Percentiles rank a stretch among this genome's conserved stretches.
These are phyloP conservation scores for Characodon lateralis DNA, from an alignment of 2,797 vertebrate genomes.

Conservation along the genomic window DNA sequence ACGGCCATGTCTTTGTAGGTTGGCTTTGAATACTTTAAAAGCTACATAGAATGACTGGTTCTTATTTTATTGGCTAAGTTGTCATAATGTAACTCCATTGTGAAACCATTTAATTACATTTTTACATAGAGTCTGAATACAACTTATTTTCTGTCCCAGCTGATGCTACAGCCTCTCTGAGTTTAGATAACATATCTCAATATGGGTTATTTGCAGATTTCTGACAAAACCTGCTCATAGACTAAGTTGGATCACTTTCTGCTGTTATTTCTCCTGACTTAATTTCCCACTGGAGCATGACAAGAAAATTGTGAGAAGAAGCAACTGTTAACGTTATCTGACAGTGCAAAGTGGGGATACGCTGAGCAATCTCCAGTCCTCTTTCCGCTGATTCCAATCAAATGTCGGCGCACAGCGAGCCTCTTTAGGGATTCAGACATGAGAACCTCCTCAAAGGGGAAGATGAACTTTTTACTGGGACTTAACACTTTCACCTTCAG, in stretches of 20 bases:
- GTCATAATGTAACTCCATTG: slow-evolving; percentile 40
- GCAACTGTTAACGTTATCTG: slow-evolving; percentile 68
- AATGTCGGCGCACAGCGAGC: slow-evolving; percentile 35
- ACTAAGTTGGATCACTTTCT: slow-evolving; percentile 59
- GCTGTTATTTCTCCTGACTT: slow-evolving; percentile 59
- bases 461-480: slow-evolving; percentile 12
- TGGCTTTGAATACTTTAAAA: background rate
- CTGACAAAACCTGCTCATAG: slow-evolving; percentile 46
- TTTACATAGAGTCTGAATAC: slow-evolving; percentile 46
- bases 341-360: slow-evolving; percentile 43
- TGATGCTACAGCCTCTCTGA: slow-evolving; percentile 45
- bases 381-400: slow-evolving; percentile 64
- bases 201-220: slow-evolving; percentile 39
- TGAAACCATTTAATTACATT: slow-evolving; percentile 45
- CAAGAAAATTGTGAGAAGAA: slow-evolving; percentile 49
- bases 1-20: background rate
- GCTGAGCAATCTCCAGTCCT: slow-evolving; percentile 50
- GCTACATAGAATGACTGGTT: slow-evolving; percentile 19
- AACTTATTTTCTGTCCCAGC: slow-evolving; percentile 39
- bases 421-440: slow-evolving; percentile 43
- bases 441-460: slow-evolving; percentile 36
- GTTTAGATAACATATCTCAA: slow-evolving; percentile 38
- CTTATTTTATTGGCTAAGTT: slow-evolving; percentile 43
- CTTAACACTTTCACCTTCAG: slow-evolving; percentile 30
- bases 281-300: slow-evolving; percentile 68